Conservation (phyloP, 2,888 invertebrate species). For the Anagyrus pseudococci region DNA sequence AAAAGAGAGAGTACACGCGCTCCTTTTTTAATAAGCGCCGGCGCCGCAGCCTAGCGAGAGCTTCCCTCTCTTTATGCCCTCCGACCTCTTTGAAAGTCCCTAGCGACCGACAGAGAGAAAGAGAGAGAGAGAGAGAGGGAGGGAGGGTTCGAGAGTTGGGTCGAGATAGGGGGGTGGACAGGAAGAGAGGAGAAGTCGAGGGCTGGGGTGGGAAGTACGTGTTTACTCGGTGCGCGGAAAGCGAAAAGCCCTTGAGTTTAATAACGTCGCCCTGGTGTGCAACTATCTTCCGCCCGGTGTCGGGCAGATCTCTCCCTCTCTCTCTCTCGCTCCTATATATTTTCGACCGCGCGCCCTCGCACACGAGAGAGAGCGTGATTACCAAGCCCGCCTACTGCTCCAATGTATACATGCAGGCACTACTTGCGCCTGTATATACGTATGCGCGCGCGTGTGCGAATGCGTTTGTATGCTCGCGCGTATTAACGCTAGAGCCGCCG, state of each 20-base stretch:
- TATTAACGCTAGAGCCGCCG: too few species aligned
- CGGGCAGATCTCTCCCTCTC: too few species aligned
- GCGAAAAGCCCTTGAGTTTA: constrained; percentile 54
- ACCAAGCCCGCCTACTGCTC: too few species aligned
- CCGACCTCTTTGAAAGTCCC: constrained; percentile 35
- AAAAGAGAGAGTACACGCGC: too few species aligned
- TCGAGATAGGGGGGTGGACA: constrained; percentile 32
- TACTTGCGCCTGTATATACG: too few species aligned
- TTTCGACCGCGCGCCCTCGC: too few species aligned
- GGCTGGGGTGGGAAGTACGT: constrained; percentile 39
- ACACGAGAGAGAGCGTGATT: too few species aligned
- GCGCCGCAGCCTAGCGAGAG: constrained; percentile 1
- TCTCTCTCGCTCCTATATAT: too few species aligned
- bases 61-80: constrained; percentile 26
- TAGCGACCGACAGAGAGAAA: not conserved
- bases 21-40: constrained; percentile 23
- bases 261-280: constrained; percentile 48
- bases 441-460: not conserved
- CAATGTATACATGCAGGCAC: too few species aligned
- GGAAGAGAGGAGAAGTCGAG: constrained; percentile 13
- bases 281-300: constrained; percentile 18
- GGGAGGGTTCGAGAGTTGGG: constrained; percentile 22
- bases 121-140: constrained; percentile 37
- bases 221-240: constrained; percentile 49
- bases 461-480: too few species aligned